Base-by-base conservation (phyloP, 92 coral and sea anemone species). In the Epizoanthus ramosus region DNA sequence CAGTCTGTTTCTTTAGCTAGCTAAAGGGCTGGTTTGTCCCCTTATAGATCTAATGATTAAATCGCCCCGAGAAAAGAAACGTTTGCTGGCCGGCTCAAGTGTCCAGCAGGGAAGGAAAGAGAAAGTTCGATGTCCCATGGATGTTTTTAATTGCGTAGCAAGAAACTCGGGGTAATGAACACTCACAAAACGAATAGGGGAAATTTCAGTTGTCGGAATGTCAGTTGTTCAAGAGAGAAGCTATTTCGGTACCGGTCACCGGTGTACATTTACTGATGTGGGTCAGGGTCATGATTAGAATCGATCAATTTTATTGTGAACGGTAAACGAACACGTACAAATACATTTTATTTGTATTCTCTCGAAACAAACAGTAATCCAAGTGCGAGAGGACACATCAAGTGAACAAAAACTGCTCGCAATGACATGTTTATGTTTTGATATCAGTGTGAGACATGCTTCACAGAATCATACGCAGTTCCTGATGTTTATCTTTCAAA, bases 91-190 rank as follows among this genome's bases (percentile, higher is more conserved):
- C 23, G 66, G n/a, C 21, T 74, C 17, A 37, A 37, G 43, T 56
- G 67, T 43, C 61, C 82, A 77, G 57, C 82, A 6, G 41, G 68
- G 24, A 21, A 57, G 5, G 39, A 77, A 77, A 21, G 60, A 6
- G 17, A 37, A 33, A 19, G 53, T 75, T 24, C 33, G 35, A 25
- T 37, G 71, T 23, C 57, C 50, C 57, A 25, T 12, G 45, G 12
- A 10, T 33, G 17, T 9, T 39, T 16, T 75, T 76, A 60, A 77
- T 77, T 77, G 68, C 59, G 70, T 69, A 41, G 71, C 82, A 77
- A 60, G 43, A 76, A 60, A 61, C n/a, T n/a, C n/a, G n/a, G 31
- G 31, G 31, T 28, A 2, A 28, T 39, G 70, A 63, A 41, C 21
- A 61, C 57, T 13, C 19, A 5, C 71, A 43, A 74, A 59, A 16